These are phyloP conservation scores for Rhagonycha fulva DNA, from an alignment of 2,888 invertebrate genomes.

Conservation along the genomic window DNA sequence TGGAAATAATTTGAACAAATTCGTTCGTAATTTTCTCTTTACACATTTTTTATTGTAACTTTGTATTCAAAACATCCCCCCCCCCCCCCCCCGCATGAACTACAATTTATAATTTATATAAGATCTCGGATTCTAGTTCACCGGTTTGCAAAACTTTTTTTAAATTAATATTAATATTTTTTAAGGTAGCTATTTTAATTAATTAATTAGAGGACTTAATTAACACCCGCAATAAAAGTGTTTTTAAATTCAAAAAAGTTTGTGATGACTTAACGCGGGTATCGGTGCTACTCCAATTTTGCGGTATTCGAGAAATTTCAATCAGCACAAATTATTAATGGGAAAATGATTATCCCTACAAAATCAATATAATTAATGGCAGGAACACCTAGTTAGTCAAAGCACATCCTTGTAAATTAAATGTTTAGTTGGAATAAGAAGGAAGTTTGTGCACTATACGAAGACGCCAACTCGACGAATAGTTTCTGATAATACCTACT, in stretches of 20 bases:
- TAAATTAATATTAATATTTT: too few relatives aligned
- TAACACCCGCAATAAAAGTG: neutral
- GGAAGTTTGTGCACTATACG: constrained; percentile 47
- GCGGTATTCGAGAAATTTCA: neutral
- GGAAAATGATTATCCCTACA: constrained; percentile 28
- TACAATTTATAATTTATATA: too few relatives aligned
- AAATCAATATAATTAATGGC: constrained; percentile 38
- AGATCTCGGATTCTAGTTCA: too few relatives aligned
- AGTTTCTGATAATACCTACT: constrained; percentile 55
- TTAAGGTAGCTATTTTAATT: too few relatives aligned
- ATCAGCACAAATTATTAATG: constrained; percentile 21
- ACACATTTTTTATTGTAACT: too few relatives aligned
- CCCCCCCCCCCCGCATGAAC: too few relatives aligned
- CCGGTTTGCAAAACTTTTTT: too few relatives aligned
- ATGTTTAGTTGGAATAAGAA: constrained; percentile 45
- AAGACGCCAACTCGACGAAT: constrained; percentile 54
- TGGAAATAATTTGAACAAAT: too few relatives aligned
- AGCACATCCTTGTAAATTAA: constrained; percentile 39
- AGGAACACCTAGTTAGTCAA: constrained; percentile 34
- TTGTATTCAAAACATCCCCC: too few relatives aligned
- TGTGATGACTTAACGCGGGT: neutral
- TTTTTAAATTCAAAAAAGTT: neutral
- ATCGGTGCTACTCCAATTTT: neutral
- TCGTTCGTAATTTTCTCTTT: too few relatives aligned
- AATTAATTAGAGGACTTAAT: too few relatives aligned